Percentiles rank a stretch among this genome's conserved stretches.
phyloP scores from a whole-genome alignment of 2,113 vertebrate genomes.

The Amphilophus citrinellus region DNA sequence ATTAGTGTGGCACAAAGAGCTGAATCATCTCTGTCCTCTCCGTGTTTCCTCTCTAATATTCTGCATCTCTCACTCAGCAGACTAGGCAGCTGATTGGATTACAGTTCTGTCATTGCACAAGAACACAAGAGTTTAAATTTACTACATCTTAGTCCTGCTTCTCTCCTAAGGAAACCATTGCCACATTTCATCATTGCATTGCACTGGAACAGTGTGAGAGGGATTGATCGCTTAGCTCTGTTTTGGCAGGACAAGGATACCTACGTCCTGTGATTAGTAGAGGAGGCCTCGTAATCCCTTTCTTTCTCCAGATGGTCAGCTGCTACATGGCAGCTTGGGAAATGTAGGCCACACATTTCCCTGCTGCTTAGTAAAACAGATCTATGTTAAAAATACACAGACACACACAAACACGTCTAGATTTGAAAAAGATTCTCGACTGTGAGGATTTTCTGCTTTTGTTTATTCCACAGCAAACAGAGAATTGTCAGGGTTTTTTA shows the following conservation, averaged over 20 bases:
- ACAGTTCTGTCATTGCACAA: constrained; percentile 1
- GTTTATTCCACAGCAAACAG: too few species aligned
- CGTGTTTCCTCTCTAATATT: background rate
- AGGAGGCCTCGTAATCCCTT: constrained; percentile 58
- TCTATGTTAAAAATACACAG: background rate
- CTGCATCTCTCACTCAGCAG: constrained; percentile 13
- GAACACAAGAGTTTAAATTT: constrained; percentile 27
- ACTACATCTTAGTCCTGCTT: background rate
- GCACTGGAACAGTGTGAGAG: constrained; percentile 7
- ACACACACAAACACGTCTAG: background rate
- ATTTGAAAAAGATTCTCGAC: background rate
- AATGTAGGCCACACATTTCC: constrained; percentile 47
- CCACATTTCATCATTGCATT: background rate
- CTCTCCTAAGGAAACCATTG: background rate
- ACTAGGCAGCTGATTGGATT: constrained; percentile 39
- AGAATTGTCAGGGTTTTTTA: constrained; percentile 39
- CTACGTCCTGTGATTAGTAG: constrained; percentile 45
- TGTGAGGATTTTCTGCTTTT: background rate
- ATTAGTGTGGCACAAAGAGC: background rate
- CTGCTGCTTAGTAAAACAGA: background rate
- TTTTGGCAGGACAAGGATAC: constrained; percentile 9
- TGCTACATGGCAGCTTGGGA: constrained; percentile 31
- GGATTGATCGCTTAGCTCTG: constrained; percentile 8
- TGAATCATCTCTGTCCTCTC: constrained; percentile 1
- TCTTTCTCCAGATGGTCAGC: constrained; percentile 45